Conservation (phyloP, 2,888 invertebrate genomes). For the Aleiodes testaceus region DNA sequence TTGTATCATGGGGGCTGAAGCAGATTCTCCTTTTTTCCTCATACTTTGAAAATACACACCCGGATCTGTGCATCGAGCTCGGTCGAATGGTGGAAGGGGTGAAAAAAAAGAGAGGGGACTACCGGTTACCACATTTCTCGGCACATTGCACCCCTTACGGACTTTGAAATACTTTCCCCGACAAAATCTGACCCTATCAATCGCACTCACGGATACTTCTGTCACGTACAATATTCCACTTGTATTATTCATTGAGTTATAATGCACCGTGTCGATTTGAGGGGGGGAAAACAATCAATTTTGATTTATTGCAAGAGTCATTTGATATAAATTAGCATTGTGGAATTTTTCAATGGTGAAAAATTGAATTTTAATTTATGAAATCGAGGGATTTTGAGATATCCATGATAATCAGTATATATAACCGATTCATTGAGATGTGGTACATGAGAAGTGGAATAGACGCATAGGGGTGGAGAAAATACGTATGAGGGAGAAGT, state of each 20-base stretch:
- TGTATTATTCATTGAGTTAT: slow-evolving; percentile 23
- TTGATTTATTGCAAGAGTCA: slow-evolving; percentile 6
- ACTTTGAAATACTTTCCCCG: slow-evolving; percentile 63
- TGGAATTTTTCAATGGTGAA: too few species aligned
- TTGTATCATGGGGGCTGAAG: slow-evolving; percentile 58
- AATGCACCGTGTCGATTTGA: background rate
- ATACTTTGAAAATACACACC: slow-evolving; percentile 44
- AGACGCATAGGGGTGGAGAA: slow-evolving; percentile 60
- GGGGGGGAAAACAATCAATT: background rate
- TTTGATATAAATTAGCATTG: slow-evolving; percentile 6
- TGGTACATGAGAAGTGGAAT: slow-evolving; percentile 53
- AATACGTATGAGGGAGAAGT: slow-evolving; percentile 55
- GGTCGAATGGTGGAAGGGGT: slow-evolving; percentile 30
- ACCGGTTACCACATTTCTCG: slow-evolving; percentile 64
- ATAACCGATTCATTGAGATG: slow-evolving; percentile 30
- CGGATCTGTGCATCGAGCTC: slow-evolving; percentile 32
- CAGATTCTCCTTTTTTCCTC: slow-evolving; percentile 38
- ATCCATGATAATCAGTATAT: slow-evolving; percentile 20
- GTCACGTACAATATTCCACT: slow-evolving; percentile 18
- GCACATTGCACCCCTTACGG: slow-evolving; percentile 65
- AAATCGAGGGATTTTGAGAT: background rate
- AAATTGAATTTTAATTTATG: background rate
- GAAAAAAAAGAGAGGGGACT: slow-evolving; percentile 5
- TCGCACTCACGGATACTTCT: slow-evolving; percentile 22
- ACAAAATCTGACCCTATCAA: slow-evolving; percentile 55